Percentiles rank a stretch among this genome's conserved stretches.
Evolutionary conservation across 2,113 vertebrate species (phyloP).

Genomic region (Chionodraco myersi): DNA sequence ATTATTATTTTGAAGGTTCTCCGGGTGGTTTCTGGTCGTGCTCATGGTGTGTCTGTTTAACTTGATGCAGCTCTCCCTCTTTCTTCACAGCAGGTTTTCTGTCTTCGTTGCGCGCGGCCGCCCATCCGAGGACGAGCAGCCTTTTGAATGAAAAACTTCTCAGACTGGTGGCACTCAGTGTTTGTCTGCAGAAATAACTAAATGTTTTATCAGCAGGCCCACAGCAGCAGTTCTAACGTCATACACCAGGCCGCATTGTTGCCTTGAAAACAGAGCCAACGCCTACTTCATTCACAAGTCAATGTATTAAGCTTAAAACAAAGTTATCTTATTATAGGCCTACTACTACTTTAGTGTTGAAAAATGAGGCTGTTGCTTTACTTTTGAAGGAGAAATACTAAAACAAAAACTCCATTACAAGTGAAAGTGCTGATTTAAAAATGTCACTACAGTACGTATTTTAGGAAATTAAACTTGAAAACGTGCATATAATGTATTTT

Average conservation of each 20-base stretch:
- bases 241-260: neutral
- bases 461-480: too few species aligned
- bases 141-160: conserved; percentile 45
- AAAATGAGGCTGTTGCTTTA: too few species aligned
- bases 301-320: neutral
- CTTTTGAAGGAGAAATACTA: too few species aligned
- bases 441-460: too few species aligned
- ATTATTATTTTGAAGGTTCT: conserved; percentile 10
- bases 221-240: neutral
- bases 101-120: conserved; percentile 54
- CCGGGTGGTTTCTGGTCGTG: conserved; percentile 17
- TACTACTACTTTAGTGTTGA: neutral
- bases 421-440: too few species aligned
- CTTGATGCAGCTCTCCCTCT: conserved; percentile 28
- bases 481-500: too few species aligned
- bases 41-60: neutral
- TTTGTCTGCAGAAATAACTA: neutral
- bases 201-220: accelerated
- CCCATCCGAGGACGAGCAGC: conserved; percentile 52
- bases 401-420: too few species aligned
- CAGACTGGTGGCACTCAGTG: neutral
- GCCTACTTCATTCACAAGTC: neutral
- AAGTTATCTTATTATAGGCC: neutral
- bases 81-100: conserved; percentile 68
- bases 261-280: neutral